Percentiles rank a stretch among this genome's conserved stretches.
phyloP scores from a whole-genome alignment of 2,888 invertebrate genomes.

The Sinohyriopsis cumingii region DNA sequence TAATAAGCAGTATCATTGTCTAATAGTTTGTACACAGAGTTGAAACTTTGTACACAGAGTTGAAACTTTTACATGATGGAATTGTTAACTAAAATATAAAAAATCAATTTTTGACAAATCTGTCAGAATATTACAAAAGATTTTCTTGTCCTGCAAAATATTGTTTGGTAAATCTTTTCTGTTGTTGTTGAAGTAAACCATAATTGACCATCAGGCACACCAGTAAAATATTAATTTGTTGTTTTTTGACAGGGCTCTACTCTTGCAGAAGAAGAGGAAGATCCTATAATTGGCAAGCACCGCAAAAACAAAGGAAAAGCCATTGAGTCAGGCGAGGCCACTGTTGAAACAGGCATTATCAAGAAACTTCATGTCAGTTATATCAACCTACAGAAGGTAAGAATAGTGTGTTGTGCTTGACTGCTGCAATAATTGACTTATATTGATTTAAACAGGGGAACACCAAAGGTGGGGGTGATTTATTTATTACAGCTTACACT shows the following conservation, averaged over 20 bases:
- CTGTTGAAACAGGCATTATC: conserved; percentile 75
- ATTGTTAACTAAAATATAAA: too few relatives aligned
- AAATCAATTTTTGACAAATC: too few relatives aligned
- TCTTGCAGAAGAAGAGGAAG: conserved; percentile 76
- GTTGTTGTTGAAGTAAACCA: background rate
- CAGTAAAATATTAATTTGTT: background rate
- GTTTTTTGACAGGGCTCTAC: conserved; percentile 74
- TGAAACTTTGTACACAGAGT: too few relatives aligned
- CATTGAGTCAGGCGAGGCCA: conserved; percentile 77
- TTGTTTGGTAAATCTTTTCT: too few relatives aligned
- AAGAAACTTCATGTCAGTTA: conserved; percentile 84
- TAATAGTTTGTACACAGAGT: too few relatives aligned
- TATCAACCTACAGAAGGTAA: conserved; percentile 83
- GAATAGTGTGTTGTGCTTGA: conserved; percentile 1
- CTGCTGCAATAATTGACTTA: too few relatives aligned
- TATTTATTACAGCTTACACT: conserved; percentile 1
- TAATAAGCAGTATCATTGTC: too few relatives aligned
- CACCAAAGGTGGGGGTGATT: background rate
- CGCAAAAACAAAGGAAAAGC: conserved; percentile 80
- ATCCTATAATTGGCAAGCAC: conserved; percentile 73
- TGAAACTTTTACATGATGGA: too few relatives aligned
- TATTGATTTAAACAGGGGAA: background rate
- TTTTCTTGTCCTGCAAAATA: too few relatives aligned
- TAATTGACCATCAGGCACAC: background rate
- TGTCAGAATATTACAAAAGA: too few relatives aligned